Percentiles rank a stretch among this genome's conserved stretches.
Conservation (phyloP, 64 coral and sea anemone genomes). For the Pocillopora damicornis region DNA sequence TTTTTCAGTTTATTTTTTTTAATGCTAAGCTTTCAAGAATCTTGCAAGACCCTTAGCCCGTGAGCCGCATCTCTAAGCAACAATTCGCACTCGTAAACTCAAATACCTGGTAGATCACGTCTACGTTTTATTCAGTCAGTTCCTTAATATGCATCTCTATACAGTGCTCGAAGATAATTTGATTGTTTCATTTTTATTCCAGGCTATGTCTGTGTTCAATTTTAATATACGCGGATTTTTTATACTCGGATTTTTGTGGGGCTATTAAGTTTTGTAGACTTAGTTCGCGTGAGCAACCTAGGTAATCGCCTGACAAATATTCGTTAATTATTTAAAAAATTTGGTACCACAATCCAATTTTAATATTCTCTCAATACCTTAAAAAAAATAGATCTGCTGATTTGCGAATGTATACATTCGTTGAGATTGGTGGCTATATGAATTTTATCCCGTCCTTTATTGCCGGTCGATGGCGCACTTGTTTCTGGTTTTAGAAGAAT, state of each 20-base stretch:
- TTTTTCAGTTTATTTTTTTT: neutral
- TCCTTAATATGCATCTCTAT: too few species aligned
- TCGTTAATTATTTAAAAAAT: neutral
- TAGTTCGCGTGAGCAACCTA: neutral
- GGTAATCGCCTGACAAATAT: neutral
- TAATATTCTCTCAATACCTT: neutral
- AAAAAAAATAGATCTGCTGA: neutral
- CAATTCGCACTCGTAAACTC: neutral
- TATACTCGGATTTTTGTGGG: neutral
- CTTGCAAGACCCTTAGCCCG: neutral
- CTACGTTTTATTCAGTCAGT: too few species aligned
- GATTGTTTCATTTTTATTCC: too few species aligned
- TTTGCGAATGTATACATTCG: neutral
- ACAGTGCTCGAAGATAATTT: too few species aligned
- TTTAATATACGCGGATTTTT: neutral
- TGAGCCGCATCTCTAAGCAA: neutral
- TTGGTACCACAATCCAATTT: neutral
- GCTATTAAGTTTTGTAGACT: neutral
- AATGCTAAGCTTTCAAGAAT: neutral
- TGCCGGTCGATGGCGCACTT: neutral
- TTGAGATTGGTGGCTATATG: neutral
- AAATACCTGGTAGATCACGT: too few species aligned
- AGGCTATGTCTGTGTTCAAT: too few species aligned
- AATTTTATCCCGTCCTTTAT: neutral
- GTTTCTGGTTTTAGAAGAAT: neutral